Base-by-base conservation (phyloP, 2,888 invertebrate genomes). In the Perithous albicinctus region DNA sequence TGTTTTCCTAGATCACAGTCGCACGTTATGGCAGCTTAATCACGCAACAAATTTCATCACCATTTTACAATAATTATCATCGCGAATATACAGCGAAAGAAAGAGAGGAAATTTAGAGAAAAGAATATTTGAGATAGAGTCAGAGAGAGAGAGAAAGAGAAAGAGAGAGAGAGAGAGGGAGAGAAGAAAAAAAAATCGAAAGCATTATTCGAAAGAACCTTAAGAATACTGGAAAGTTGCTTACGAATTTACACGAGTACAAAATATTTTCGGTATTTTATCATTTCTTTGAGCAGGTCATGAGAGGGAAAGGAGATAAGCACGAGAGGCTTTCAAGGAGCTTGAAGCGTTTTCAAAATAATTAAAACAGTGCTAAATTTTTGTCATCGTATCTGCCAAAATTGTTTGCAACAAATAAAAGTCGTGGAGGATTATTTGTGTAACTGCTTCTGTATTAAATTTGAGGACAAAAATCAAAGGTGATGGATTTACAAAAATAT, bases 1-100 rank as follows among this genome's bases (percentile, higher is more conserved):
- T 87, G 87, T 84, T 88, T 91, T 86, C 81, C 88, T 90, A 91
- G 87, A 91, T 91, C 91, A 91, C 91, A 91, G 91, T 91, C 91
- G 89, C 87, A 87, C 87, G 82, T 32, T 85, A 87, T 88, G 89
- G 89, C 89, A 87, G 89, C 89, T 89, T 85, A 87, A 85, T 88
- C 85, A 86, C 87, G 85, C 82, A 87, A 87, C 88, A 86, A 84
- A 84, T 90, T 90, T 89, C 88, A 87, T 88, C 89, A 88, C 88
- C 85, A 82, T 86, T 84, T 81, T 82, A 73, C 56, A 59, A 26
- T 29, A 35, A 69, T 56, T 46, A 73, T 59, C 10, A 59, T 59
- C 15, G 63, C 75, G 15, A 46, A 66, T 41, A 15, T 56, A 41
- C 26, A 84, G 51, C 15, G 35, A 80, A 26, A 59, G 59, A 66